Evolutionary conservation across 2,888 invertebrate genomes (phyloP).

Genomic region (Drosophila monieri): DNA sequence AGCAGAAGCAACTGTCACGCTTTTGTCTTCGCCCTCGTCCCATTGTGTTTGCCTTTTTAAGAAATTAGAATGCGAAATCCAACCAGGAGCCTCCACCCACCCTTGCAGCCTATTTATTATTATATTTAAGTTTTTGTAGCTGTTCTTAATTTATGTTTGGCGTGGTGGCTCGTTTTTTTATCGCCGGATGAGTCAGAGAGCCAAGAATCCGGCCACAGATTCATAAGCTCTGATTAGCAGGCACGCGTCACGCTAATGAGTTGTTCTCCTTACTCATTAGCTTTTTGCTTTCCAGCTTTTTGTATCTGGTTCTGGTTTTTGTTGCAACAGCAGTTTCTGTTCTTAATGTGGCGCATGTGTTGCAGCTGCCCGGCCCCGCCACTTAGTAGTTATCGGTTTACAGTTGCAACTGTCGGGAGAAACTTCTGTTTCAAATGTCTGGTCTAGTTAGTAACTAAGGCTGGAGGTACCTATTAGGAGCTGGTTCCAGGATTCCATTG

Average conservation of each 20-base stretch:
- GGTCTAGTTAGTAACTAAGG: neutral
- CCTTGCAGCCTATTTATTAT: constrained; percentile 11
- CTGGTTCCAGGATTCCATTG: too few relatives aligned
- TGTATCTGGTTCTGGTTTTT: constrained; percentile 4
- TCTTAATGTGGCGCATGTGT: neutral
- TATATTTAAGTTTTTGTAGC: constrained; percentile 9
- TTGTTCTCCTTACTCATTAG: constrained; percentile 25
- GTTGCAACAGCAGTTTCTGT: constrained; percentile 10
- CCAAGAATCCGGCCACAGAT: constrained; percentile 45
- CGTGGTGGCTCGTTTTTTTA: constrained; percentile 31
- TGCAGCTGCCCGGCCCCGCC: constrained; percentile 1
- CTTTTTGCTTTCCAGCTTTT: neutral
- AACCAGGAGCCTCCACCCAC: constrained; percentile 3
- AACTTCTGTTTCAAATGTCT: neutral
- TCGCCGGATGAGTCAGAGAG: constrained; percentile 52
- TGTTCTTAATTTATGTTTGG: constrained; percentile 42
- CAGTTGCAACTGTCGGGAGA: constrained; percentile 6
- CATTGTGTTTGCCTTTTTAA: constrained; percentile 44
- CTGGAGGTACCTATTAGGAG: too few relatives aligned
- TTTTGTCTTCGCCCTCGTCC: constrained; percentile 33
- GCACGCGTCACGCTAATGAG: constrained; percentile 75
- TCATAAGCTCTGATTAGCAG: constrained; percentile 65
- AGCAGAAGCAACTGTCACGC: constrained; percentile 44
- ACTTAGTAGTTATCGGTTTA: constrained; percentile 2
- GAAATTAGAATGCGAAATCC: constrained; percentile 56